Conservation (phyloP, 2,113 vertebrate species). For the Tragelaphus imberbis region DNA sequence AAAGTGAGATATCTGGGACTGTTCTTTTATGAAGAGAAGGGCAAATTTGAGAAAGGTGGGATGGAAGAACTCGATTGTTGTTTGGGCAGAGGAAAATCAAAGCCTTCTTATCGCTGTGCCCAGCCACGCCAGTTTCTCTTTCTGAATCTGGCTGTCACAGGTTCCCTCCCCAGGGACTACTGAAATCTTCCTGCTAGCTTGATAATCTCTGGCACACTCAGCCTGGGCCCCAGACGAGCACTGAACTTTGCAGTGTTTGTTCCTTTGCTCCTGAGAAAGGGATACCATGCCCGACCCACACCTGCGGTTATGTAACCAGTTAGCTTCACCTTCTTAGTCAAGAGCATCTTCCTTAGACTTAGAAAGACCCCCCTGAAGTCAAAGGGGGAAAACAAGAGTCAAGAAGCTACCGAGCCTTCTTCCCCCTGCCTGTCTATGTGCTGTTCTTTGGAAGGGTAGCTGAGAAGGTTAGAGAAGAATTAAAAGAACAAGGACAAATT, state of each 20-base stretch:
- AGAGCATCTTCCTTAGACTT: background rate
- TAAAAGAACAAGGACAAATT: background rate
- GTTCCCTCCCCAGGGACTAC: background rate
- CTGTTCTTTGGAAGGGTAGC: background rate
- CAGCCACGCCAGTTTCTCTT: constrained; percentile 16
- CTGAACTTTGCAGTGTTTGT: background rate
- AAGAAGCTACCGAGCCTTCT: background rate
- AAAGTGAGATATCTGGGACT: background rate
- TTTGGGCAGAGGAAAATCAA: background rate
- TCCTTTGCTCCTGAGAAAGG: background rate
- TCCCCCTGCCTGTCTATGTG: background rate
- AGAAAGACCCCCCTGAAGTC: background rate
- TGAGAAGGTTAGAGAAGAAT: background rate
- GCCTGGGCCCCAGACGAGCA: background rate
- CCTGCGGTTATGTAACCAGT: background rate
- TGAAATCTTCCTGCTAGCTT: background rate
- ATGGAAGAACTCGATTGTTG: background rate
- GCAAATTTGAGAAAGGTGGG: constrained; percentile 40
- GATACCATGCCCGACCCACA: background rate
- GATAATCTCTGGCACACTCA: background rate
- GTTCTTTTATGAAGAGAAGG: constrained; percentile 44
- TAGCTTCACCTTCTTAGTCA: background rate
- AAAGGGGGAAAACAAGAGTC: background rate
- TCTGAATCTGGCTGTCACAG: constrained; percentile 42
- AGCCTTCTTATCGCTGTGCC: background rate